These are phyloP conservation scores for Seriola quinqueradiata DNA, from an alignment of 2,113 vertebrate species.

Conservation along the genomic window DNA sequence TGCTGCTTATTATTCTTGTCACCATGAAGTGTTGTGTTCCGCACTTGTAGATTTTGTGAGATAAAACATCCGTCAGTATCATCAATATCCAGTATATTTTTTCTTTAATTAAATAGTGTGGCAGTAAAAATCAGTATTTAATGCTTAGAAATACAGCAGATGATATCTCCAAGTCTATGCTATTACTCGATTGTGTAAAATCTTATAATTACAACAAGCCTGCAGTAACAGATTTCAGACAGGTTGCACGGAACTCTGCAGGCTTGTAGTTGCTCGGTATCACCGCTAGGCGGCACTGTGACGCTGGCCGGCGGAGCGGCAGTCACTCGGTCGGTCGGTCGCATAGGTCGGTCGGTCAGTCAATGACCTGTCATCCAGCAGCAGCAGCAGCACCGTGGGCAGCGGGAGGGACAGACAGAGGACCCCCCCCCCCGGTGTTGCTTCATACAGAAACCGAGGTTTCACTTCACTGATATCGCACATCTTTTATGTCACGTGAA, in stretches of 20 bases:
- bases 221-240: not conserved
- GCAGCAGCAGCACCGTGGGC: constrained; percentile 18
- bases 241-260: not conserved
- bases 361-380: constrained; percentile 33
- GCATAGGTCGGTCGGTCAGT: not conserved
- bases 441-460: not conserved
- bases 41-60: too few species aligned
- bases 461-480: not conserved
- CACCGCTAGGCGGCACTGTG: constrained; percentile 12
- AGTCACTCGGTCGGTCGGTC: not conserved
- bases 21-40: too few species aligned
- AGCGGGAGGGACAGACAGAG: not conserved
- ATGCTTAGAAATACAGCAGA: not conserved
- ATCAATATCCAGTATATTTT: too few species aligned
- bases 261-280: not conserved
- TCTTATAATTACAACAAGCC: not conserved
- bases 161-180: not conserved
- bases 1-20: too few species aligned
- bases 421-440: not conserved
- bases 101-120: too few species aligned
- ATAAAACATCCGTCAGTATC: too few species aligned
- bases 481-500: not conserved
- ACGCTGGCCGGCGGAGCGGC: too few species aligned
- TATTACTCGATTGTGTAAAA: not conserved
- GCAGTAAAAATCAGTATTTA: not conserved